Evolutionary conservation across 2,888 invertebrate genomes (phyloP), one percentile per base, ranked within the genome.

Genomic region (Melolontha melolontha): DNA sequence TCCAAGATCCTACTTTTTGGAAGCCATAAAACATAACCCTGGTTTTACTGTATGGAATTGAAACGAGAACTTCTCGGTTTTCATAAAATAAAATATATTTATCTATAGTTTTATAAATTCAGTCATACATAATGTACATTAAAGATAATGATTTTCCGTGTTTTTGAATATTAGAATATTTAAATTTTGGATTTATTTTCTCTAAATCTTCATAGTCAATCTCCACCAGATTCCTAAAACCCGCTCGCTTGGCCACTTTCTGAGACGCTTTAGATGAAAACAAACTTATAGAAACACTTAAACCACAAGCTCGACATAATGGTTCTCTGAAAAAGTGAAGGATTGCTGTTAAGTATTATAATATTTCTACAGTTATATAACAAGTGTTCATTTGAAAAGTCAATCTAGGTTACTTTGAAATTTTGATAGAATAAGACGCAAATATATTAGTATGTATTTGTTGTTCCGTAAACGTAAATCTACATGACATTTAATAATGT

Each of bases 211-310:
- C 83, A 64, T 86, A 87, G 0, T 83, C 78, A 22, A 86, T 80
- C 70, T 84, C 83, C 52, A 73, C 81, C 0, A 87, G 69, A 11
- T 82, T 83, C 17, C 79, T 73, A 71, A 86, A 87, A 1, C 87
- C 87, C 0, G 84, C 85, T 69, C 84, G 86, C 70, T 80, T 82
- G 1, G 87, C 87, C 1, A 86, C 82, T 0, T 82, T 81, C 72
- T 87, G 87, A 0, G 87, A 87, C 0, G 84, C 84, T 0, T 81
- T 84, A 0, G 87, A 86, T 0, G 87, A 87, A 79, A 87, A 87
- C 0, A 85, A 84, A 0, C 87, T 87, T 0, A 83, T 83, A 1
- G 87, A 86, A 0, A 85, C 81, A 63, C 81, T 84, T 22, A 87
- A 73, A 12, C 81, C 82, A 0, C 87, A 75, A 0, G 86, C 84